Evolutionary conservation across 2,113 vertebrate genomes (phyloP).

Genomic region (Mionectes macconnelli): DNA sequence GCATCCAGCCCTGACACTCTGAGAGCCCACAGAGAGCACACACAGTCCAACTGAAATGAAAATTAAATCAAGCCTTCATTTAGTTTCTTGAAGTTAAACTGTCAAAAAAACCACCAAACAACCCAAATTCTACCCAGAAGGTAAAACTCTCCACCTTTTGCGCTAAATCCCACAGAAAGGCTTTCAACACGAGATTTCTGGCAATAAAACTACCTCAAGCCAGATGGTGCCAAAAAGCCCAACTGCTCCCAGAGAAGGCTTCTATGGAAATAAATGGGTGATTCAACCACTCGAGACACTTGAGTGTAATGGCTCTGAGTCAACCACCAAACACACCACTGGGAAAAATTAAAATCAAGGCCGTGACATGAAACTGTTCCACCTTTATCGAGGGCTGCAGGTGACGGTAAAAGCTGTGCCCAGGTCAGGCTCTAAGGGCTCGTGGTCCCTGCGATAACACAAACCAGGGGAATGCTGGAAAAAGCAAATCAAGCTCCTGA

Average conservation of each 20-base stretch:
- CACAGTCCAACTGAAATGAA: background rate
- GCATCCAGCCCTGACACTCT: background rate
- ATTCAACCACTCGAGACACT: background rate
- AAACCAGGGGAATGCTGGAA: rapidly evolving
- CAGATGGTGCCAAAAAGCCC: constrained; percentile 5
- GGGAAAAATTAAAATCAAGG: background rate
- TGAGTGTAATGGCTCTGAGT: background rate
- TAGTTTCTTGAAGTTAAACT: too few relatives aligned
- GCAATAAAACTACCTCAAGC: background rate
- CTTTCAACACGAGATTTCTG: background rate
- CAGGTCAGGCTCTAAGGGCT: background rate
- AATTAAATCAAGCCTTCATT: background rate
- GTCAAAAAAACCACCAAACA: background rate
- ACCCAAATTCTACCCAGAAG: background rate
- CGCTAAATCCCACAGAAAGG: background rate
- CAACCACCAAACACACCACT: background rate
- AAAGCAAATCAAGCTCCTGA: background rate
- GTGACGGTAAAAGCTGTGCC: background rate
- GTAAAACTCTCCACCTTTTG: background rate
- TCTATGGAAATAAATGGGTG: background rate
- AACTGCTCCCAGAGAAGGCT: background rate
- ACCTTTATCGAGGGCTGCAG: background rate
- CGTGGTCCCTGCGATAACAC: background rate
- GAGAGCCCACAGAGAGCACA: background rate
- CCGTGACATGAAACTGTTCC: background rate